These are phyloP conservation scores for Etheostoma spectabile DNA, from an alignment of 2,113 vertebrate species.

Conservation along the genomic window DNA sequence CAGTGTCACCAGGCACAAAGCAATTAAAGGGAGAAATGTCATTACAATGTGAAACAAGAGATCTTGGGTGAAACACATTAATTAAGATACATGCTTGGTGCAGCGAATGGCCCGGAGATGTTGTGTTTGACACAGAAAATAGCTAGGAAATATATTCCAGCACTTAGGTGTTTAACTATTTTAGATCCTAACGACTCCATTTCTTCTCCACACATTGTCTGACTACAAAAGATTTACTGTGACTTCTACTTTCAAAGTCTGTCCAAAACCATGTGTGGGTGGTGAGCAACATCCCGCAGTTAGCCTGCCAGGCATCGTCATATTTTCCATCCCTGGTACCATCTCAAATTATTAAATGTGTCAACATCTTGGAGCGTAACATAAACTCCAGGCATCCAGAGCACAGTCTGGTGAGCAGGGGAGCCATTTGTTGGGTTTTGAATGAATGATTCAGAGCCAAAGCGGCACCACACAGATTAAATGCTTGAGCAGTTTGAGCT, in stretches of 20 bases:
- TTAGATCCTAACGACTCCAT: neutral
- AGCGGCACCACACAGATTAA: slow-evolving; percentile 23
- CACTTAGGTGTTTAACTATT: neutral
- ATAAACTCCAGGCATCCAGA: slow-evolving; percentile 63
- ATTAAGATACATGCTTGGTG: slow-evolving; percentile 54
- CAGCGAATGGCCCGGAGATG: slow-evolving; percentile 6
- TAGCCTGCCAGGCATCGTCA: slow-evolving; percentile 46
- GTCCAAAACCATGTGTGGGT: slow-evolving; percentile 24
- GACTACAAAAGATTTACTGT: slow-evolving; percentile 20
- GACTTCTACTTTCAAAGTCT: slow-evolving; percentile 17
- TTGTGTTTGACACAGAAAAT: slow-evolving; percentile 11
- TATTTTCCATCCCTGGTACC: slow-evolving; percentile 63
- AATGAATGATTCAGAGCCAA: slow-evolving; percentile 52
- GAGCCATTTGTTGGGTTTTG: slow-evolving; percentile 24
- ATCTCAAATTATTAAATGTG: slow-evolving; percentile 57
- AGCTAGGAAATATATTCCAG: neutral
- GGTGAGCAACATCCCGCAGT: slow-evolving; percentile 28
- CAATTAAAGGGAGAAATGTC: slow-evolving; percentile 54
- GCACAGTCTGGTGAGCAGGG: slow-evolving; percentile 35
- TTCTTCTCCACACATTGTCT: neutral
- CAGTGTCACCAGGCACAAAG: slow-evolving; percentile 30
- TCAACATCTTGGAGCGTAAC: slow-evolving; percentile 60
- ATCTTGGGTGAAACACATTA: slow-evolving; percentile 36
- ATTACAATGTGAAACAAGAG: slow-evolving; percentile 51
- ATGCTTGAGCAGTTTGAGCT: slow-evolving; percentile 19